Base-by-base conservation (phyloP, 2,113 vertebrate genomes). In the Notechis scutatus region DNA sequence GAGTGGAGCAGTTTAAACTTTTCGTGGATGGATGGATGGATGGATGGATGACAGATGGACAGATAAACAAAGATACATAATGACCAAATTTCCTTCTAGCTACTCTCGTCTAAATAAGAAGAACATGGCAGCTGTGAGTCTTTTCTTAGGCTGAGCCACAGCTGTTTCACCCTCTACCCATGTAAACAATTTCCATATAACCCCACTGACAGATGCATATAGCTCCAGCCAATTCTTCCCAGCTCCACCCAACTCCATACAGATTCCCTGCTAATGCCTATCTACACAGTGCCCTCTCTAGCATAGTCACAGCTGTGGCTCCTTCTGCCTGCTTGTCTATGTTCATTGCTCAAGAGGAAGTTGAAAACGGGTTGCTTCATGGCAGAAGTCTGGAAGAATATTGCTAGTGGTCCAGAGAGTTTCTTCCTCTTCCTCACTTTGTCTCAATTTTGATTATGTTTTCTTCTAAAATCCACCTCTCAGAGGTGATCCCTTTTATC, bases 271-370 rank as follows among this genome's bases (percentile, higher is more conserved):
- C 34, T 56, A 9, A 7, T 56, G 56, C 64, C 50, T 21, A 26
- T 2, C 39, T 52, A n/a, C 21, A 14, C 47, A 52, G 29, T 12
- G n/a, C 5, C 11, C 3, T 29, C 29, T 90, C 54, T 15, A 85
- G 23, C 15, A 42, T 26, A 56, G 21, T 15, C 26, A 42, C 1
- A 29, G 87, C 64, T 55, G 52, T 47, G 12, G 4, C 26, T 92
- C 50, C 34, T 21, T 42, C 23, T 54, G 24, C 29, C 39, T 61
- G 8, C 61, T 12, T 23, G 10, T 45, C 88, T 47, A 90, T 1
- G 39, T 61, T 24, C 45, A 29, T 90, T 93, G 89, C 92, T 90
- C 56, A 93, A 90, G 89, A 90, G 92, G 92, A 93, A 93, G 64
- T 45, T 24, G 69, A 89, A 29, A 56, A 45, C 18, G 23, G 74